Evolutionary conservation across 30 jellyfish, hydroid and myxozoan species (phyloP).

Genomic region (Cassiopea xamachana): DNA sequence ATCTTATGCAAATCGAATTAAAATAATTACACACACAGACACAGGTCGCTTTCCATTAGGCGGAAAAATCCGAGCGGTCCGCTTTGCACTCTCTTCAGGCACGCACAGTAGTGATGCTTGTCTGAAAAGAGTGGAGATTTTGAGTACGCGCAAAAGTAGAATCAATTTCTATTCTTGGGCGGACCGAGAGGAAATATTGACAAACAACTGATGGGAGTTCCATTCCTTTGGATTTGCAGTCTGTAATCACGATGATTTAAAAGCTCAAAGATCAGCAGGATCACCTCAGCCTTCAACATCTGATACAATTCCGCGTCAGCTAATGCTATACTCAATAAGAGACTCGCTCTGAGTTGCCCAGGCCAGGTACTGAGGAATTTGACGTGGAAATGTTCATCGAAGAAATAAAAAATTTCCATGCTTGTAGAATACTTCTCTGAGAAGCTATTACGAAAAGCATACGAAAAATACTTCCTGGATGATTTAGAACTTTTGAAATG

Average conservation of each 20-base stretch:
- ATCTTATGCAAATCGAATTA: too few species aligned
- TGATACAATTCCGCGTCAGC: not conserved
- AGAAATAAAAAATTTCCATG: conserved; percentile 9
- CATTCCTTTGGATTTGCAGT: conserved; percentile 16
- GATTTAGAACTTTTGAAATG: conserved; percentile 13
- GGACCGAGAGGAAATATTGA: not conserved
- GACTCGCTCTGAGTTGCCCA: conserved; percentile 26
- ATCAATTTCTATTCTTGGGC: conserved; percentile 16
- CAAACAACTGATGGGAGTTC: conserved; percentile 13
- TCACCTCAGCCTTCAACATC: conserved; percentile 24
- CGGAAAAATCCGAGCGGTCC: conserved; percentile 8
- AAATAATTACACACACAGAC: too few species aligned
- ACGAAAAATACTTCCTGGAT: too few species aligned
- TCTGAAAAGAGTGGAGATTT: conserved; percentile 9
- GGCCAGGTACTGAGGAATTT: conserved; percentile 30
- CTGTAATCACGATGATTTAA: conserved; percentile 9
- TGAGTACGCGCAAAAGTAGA: conserved; percentile 40
- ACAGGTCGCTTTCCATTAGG: conserved; percentile 19
- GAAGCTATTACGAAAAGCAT: not conserved
- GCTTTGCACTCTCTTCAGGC: conserved; percentile 30
- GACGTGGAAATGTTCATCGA: not conserved
- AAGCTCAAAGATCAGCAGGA: conserved; percentile 25
- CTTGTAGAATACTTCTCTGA: conserved; percentile 20
- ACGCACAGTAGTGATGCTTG: conserved; percentile 15
- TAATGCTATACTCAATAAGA: conserved; percentile 13